Base-by-base conservation (phyloP, 2,113 vertebrate genomes). In the Pelobates fuscus region DNA sequence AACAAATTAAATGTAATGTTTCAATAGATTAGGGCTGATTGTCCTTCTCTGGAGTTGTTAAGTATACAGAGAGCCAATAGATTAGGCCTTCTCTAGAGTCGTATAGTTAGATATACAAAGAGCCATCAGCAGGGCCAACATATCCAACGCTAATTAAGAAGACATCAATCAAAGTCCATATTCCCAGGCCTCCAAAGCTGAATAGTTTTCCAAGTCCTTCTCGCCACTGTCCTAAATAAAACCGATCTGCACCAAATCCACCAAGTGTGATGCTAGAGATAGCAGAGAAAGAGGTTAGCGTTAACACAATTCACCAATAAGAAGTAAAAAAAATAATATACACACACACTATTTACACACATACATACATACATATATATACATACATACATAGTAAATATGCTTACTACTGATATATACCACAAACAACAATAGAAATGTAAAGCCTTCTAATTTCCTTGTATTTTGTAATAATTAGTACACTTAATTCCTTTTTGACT, bases 141-240 rank as follows among this genome's bases (percentile, higher is more conserved):
- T 99, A 99, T 77, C 97, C 97, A 2, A 98, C 95, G 0, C 93
- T 95, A 10, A 99, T 98, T 0, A 99, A 88, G 0, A 99, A 86
- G 71, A 98, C 97, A 0, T 99, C 97, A 18, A 99, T 96, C 1
- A 99, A 81, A 0, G 97, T 99, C 97, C 97, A 99, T 80, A 99
- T 96, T 30, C 97, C 97, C 83, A 99, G 88, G 49, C 97, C 97
- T 11, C 97, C 97, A 26, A 99, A 99, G 86, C 97, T 99, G 90
- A 99, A 99, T 78, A 99, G 95, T 75, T 99, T 99, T 80, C 97
- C 97, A 1, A 99, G 92, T 72, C 97, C 97, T 63, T 98, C 97
- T 29, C 96, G 85, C 97, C 97, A 99, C 87, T 99, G 97, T 76
- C 97, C 97, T 87, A 99, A 85, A 82, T 99, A 99, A 89, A 99